Conservation (phyloP, 1,140 invertebrate species). For the Drosophila pruinosa region DNA sequence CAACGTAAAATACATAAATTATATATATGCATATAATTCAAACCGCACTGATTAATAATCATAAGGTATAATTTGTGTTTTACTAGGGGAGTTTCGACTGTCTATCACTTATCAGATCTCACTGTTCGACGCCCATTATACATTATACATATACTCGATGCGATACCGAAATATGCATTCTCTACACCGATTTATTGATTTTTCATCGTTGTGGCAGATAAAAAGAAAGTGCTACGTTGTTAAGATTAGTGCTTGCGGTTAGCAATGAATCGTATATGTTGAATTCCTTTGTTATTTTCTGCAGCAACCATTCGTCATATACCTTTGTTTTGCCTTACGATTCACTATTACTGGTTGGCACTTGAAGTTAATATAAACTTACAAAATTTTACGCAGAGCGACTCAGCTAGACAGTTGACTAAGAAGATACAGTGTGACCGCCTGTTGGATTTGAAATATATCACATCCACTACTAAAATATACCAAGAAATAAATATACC, state of each 20-base stretch:
- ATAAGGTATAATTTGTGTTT: not conserved
- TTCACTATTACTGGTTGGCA: not conserved
- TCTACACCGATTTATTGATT: constrained; percentile 45
- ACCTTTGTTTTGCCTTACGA: not conserved
- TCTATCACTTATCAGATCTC: not conserved
- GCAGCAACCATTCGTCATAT: not conserved
- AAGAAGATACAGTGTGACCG: not conserved
- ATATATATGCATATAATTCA: too few relatives aligned
- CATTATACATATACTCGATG: constrained; percentile 9
- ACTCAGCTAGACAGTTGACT: not conserved
- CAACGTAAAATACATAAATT: not conserved
- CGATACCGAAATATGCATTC: not conserved
- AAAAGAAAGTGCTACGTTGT: constrained; percentile 49
- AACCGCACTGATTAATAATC: not conserved
- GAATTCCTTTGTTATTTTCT: not conserved
- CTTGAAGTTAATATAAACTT: not conserved
- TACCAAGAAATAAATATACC: not conserved
- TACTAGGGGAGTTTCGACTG: not conserved
- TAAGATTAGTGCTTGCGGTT: not conserved
- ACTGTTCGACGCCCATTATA: constrained; percentile 7
- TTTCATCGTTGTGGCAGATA: constrained; percentile 24
- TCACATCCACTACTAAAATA: not conserved
- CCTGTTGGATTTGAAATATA: not conserved
- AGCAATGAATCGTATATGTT: not conserved
- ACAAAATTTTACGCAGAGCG: not conserved